phyloP scores from a whole-genome alignment of 1,140 invertebrate genomes.

The Cotesia vestalis region DNA sequence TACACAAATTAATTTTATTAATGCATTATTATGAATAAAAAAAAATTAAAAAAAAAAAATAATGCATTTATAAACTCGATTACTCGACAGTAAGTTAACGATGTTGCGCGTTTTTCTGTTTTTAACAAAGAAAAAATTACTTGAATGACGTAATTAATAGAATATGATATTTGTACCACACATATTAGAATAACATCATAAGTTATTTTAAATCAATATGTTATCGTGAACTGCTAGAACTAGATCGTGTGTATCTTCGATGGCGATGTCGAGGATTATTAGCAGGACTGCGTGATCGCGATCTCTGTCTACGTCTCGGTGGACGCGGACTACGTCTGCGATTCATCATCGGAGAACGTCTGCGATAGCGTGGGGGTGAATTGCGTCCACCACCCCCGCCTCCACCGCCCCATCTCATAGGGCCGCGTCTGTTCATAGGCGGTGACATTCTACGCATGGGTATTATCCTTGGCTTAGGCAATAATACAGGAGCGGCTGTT shows the following conservation, averaged over 20 bases:
- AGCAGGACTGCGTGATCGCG: conserved; percentile 70
- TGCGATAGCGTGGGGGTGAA: conserved; percentile 67
- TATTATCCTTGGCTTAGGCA: conserved; percentile 76
- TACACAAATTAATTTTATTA: too few species aligned
- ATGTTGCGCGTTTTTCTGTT: too few species aligned
- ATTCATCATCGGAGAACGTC: conserved; percentile 74
- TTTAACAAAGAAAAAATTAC: too few species aligned
- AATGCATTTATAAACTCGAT: too few species aligned
- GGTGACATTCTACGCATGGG: conserved; percentile 73
- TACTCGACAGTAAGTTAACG: too few species aligned
- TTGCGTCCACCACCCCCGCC: conserved; percentile 53
- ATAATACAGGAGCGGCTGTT: conserved; percentile 87
- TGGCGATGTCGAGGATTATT: conserved; percentile 70
- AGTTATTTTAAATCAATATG: neutral
- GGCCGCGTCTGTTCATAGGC: conserved; percentile 69
- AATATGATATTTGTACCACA: neutral
- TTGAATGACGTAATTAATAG: too few species aligned
- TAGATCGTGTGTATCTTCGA: conserved; percentile 81
- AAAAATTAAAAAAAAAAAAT: too few species aligned
- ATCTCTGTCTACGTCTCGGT: conserved; percentile 70
- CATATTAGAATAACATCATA: neutral
- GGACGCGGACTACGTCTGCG: conserved; percentile 72
- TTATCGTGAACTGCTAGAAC: conserved; percentile 81
- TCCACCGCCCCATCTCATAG: conserved; percentile 63
- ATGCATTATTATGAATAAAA: too few species aligned